Conservation (phyloP, 2,797 vertebrate genomes). For the Amblyraja radiata region DNA sequence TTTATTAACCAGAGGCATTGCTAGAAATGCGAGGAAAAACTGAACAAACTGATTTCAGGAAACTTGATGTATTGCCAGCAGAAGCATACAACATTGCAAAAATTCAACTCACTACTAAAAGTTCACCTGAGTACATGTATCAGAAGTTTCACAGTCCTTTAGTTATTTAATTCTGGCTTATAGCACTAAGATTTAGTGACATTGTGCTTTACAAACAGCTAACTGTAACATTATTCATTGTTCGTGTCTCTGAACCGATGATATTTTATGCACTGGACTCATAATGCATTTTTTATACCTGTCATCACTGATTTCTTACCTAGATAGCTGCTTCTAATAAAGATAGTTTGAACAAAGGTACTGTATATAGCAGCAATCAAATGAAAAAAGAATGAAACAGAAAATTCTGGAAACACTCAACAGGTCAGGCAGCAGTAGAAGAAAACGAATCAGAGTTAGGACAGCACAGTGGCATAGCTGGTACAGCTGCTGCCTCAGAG, state of each 20-base stretch:
- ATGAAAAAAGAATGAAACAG: not conserved
- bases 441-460: not conserved
- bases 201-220: not conserved
- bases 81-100: not conserved
- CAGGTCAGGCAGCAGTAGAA: not conserved
- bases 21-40: not conserved
- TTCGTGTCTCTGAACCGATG: not conserved
- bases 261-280: not conserved
- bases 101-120: not conserved
- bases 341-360: not conserved
- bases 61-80: not conserved
- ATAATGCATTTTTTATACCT: not conserved
- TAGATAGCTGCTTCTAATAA: not conserved
- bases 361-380: not conserved
- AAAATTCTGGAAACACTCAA: not conserved
- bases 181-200: not conserved
- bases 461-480: too few species aligned
- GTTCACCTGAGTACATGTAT: not conserved
- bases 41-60: not conserved
- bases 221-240: not conserved
- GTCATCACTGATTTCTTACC: not conserved
- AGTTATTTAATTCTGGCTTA: not conserved
- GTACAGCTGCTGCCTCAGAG: too few species aligned
- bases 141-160: not conserved
- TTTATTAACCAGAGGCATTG: not conserved